Percentiles rank a stretch among this genome's conserved stretches.
Conservation (phyloP, 1,140 invertebrate species). For the Schlechtendalia chinensis region DNA sequence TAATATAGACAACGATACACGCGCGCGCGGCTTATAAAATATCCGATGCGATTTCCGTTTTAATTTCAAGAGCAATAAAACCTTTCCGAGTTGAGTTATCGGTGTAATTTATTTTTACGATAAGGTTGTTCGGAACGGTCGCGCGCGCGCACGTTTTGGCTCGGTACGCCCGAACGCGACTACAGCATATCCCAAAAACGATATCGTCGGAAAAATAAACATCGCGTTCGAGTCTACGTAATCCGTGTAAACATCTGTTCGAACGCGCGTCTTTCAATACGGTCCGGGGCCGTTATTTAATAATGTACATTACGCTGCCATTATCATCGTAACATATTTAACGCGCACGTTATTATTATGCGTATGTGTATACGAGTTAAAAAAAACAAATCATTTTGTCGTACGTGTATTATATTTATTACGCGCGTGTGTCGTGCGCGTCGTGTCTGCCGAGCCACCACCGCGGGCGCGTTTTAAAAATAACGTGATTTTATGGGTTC, state of each 20-base stretch:
- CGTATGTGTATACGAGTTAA: neutral
- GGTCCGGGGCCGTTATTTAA: constrained; percentile 22
- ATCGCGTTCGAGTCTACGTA: too few species aligned
- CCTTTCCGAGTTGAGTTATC: constrained; percentile 8
- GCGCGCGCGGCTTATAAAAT: neutral
- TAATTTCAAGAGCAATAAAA: constrained; percentile 10
- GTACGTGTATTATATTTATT: too few species aligned
- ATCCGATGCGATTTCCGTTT: neutral
- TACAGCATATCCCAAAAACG: too few species aligned
- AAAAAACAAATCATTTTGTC: constrained; percentile 13
- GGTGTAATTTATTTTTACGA: constrained; percentile 29
- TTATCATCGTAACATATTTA: too few species aligned
- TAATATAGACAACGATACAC: too few species aligned
- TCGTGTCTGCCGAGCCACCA: too few species aligned
- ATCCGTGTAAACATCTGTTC: constrained; percentile 28
- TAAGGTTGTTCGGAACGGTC: neutral
- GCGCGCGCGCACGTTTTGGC: too few species aligned
- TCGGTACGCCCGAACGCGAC: neutral
- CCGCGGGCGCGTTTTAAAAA: neutral
- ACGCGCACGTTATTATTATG: too few species aligned
- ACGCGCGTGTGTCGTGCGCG: too few species aligned
- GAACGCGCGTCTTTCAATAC: constrained; percentile 30
- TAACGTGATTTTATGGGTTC: constrained; percentile 12
- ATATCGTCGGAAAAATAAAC: too few species aligned
- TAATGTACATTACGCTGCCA: neutral